These are phyloP conservation scores for Mus caroli DNA, from an alignment of 2,797 vertebrate genomes.

Conservation along the genomic window DNA sequence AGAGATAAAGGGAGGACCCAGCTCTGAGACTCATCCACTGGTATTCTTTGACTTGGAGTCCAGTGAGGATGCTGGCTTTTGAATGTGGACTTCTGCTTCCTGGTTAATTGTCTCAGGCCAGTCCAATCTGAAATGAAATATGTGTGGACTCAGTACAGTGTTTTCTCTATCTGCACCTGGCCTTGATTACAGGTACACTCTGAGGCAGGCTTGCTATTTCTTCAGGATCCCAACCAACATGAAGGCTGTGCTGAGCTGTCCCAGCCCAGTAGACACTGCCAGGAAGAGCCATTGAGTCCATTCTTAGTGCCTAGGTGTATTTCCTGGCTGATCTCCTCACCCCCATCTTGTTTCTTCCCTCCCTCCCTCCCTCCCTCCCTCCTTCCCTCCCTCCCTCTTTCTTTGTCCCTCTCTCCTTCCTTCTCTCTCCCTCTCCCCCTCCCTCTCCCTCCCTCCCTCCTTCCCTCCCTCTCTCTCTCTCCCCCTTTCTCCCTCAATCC, in stretches of 20 bases:
- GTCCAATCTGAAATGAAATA: not conserved
- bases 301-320: not conserved
- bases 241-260: too few species aligned
- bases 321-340: not conserved
- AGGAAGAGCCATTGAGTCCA: not conserved
- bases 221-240: too few species aligned
- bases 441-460: rapidly evolving
- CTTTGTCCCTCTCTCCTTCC: rapidly evolving
- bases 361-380: too few species aligned
- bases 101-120: not conserved
- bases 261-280: not conserved
- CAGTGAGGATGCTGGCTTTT: not conserved
- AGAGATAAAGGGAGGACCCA: not conserved
- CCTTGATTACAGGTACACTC: rapidly evolving
- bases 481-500: too few species aligned
- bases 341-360: too few species aligned
- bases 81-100: not conserved
- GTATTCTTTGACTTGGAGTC: rapidly evolving
- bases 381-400: too few species aligned
- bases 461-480: too few species aligned
- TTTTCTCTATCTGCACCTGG: rapidly evolving
- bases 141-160: not conserved
- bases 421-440: rapidly evolving
- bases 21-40: not conserved
- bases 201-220: not conserved